phyloP scores from a whole-genome alignment of 2,888 invertebrate species.

The Orthosia gothica region DNA sequence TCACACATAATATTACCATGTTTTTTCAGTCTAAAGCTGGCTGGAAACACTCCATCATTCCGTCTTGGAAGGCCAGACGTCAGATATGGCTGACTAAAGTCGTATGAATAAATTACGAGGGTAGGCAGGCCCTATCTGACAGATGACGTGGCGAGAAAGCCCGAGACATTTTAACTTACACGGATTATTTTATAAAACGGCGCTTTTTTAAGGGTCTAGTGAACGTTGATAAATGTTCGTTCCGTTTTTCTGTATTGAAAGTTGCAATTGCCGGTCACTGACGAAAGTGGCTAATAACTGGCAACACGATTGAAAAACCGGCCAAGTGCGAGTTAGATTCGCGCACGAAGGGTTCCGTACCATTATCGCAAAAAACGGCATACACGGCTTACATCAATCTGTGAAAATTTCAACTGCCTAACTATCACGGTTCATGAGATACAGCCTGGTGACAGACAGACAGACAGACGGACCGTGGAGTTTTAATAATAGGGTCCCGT shows the following conservation, averaged over 20 bases:
- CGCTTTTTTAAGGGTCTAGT: background rate
- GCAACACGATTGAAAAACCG: no score
- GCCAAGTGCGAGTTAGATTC: no score
- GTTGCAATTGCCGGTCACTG: no score
- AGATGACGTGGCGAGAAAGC: conserved; percentile 13
- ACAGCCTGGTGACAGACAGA: no score
- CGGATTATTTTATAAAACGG: conserved; percentile 6
- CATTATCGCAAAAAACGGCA: no score
- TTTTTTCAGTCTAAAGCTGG: background rate
- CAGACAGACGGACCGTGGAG: no score
- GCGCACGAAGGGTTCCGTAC: no score
- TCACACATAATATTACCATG: conserved; percentile 11
- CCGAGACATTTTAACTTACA: conserved; percentile 19
- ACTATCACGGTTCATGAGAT: no score
- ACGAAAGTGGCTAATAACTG: no score
- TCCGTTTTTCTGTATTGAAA: background rate
- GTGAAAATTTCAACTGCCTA: no score
- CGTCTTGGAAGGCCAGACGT: conserved; percentile 14
- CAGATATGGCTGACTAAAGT: conserved; percentile 44
- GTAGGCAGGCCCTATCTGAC: conserved; percentile 12
- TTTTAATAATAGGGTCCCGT: no score
- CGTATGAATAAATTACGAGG: conserved; percentile 54
- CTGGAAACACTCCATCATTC: conserved; percentile 44
- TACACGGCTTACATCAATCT: no score
- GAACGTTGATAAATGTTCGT: conserved; percentile 12